Base-by-base conservation (phyloP, 2,113 vertebrate species). In the Lucifuga dentata region DNA sequence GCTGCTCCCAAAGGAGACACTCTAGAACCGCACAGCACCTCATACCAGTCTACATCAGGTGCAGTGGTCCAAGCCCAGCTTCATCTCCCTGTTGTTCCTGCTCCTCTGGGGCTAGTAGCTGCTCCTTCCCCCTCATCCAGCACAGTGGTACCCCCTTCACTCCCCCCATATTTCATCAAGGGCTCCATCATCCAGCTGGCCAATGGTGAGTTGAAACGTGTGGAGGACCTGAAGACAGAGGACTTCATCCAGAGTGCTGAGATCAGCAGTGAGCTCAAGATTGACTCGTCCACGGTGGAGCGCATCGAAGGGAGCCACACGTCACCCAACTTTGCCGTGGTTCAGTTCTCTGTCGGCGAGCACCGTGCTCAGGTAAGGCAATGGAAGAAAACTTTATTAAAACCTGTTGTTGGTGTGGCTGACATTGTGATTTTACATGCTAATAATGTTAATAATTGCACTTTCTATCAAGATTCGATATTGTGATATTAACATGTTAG, bases 211-310 rank as follows among this genome's bases (percentile, higher is more conserved):
- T 94, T 99, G 74, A 99, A 98, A 83, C 95, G 95, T 2, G 98
- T 99, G 64, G 98, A 99, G 91, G 98, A 99, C 85, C 90, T 99
- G 55, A 98, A 97, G 90, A 99, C 97, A 0, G 98, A 99, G 80
- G 98, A 99, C 92, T 99, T 99, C 93, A 97, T 99, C 68, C 98
- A 98, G 93, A 99, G 98, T 0, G 97, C 98, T 0, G 97, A 99
- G 88, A 97, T 99, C 48, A 99, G 97, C 94, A 95, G 80, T 0
- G 97, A 99, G 81, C 94, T 99, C 86, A 98, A 98, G 91, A 99
- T 99, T 48, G 98, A 99, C 93, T 98, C 97, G 32, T 98, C 97
- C 93, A 98, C 97, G 0, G 97, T 99, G 87, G 98, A 98, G 92
- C 93, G 97, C 75, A 96, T 99, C 1, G 96, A 96, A 45, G 94